A percentile compares a stretch with the other conserved stretches of the same genome.
These are phyloP conservation scores for Cepaea hortensis DNA, from an alignment of 2,888 invertebrate genomes.

Conservation along the genomic window DNA sequence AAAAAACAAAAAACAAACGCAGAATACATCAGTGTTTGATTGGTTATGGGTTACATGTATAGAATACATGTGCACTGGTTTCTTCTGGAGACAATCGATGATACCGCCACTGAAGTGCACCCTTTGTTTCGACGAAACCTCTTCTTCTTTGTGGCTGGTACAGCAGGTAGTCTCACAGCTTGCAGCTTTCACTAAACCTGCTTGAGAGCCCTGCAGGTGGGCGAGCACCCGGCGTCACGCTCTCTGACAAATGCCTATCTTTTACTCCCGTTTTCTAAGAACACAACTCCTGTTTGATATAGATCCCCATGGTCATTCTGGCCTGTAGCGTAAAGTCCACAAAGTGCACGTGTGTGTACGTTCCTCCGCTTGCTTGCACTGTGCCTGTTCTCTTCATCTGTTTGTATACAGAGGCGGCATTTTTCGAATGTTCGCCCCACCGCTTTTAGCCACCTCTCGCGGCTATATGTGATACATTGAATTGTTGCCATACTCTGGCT, in stretches of 20 bases:
- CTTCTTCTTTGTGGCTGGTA: not conserved
- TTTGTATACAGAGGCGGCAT: not conserved
- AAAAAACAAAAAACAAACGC: too few species aligned
- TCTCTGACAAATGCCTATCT: not conserved
- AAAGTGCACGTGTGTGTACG: slow-evolving; percentile 4
- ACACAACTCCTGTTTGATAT: not conserved
- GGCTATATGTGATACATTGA: slow-evolving; percentile 11
- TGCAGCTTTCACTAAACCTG: slow-evolving; percentile 7
- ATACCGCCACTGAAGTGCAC: too few species aligned
- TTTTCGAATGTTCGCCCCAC: too few species aligned
- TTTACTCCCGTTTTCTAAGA: not conserved
- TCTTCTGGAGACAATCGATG: not conserved
- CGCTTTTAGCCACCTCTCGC: not conserved
- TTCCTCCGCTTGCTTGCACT: not conserved
- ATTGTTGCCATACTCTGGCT: too few species aligned
- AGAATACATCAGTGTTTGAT: too few species aligned
- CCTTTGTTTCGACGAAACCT: too few species aligned
- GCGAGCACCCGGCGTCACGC: too few species aligned
- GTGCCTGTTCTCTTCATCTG: not conserved
- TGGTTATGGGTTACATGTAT: too few species aligned
- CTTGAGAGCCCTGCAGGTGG: slow-evolving; percentile 20
- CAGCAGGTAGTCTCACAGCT: not conserved
- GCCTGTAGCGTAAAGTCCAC: not conserved
- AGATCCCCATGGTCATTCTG: not conserved
- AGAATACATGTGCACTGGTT: not conserved